phyloP scores from a whole-genome alignment of 2,888 invertebrate species.

The Leucania comma region DNA sequence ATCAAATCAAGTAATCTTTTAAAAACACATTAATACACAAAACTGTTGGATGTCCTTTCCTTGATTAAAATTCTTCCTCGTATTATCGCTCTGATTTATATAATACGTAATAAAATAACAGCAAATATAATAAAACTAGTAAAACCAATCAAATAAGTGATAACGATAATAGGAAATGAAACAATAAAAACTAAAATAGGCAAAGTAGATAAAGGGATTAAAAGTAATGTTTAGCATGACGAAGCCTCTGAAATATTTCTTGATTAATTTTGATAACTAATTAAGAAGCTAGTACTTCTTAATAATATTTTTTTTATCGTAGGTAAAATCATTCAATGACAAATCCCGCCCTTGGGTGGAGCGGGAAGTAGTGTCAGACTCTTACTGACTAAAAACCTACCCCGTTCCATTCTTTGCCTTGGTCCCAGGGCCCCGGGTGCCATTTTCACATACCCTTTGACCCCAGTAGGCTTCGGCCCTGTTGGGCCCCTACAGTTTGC shows the following conservation, averaged over 20 bases:
- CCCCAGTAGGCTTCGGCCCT: no score
- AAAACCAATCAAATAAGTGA: background rate
- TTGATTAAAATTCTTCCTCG: background rate
- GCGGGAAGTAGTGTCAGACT: no score
- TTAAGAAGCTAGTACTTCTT: no score
- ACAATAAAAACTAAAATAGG: slow-evolving; percentile 6
- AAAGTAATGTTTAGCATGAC: slow-evolving; percentile 20
- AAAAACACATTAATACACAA: no score
- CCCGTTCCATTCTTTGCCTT: no score
- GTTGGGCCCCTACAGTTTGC: no score
- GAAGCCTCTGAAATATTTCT: background rate
- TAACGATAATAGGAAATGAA: background rate
- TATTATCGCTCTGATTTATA: slow-evolving; percentile 11
- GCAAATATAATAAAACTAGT: background rate
- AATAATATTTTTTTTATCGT: no score
- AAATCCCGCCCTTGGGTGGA: no score
- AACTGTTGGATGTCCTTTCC: accelerated
- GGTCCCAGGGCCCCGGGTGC: no score
- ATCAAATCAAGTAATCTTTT: background rate
- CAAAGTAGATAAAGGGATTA: slow-evolving; percentile 24
- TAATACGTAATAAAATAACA: background rate
- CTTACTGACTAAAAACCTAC: no score
- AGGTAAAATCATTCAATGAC: no score
- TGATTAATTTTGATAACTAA: background rate
- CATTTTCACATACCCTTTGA: no score